These are phyloP conservation scores for Drosophila asahinai DNA, from an alignment of 1,140 invertebrate genomes.

Conservation along the genomic window DNA sequence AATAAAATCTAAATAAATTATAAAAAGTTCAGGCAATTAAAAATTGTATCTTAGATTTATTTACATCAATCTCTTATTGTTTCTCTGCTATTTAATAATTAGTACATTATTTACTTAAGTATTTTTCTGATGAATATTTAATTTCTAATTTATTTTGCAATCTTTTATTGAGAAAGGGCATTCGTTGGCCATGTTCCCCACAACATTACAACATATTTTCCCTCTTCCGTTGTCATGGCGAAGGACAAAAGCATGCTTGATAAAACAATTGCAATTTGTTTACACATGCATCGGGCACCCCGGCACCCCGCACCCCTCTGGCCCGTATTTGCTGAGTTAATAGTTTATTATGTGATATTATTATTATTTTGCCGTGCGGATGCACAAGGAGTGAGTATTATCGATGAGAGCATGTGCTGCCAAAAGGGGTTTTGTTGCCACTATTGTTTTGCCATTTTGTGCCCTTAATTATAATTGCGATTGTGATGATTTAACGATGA, in stretches of 20 bases:
- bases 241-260: slow-evolving; percentile 63
- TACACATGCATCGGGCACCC: slow-evolving; percentile 44
- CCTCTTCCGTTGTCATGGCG: slow-evolving; percentile 50
- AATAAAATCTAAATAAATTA: not conserved
- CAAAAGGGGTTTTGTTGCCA: slow-evolving; percentile 41
- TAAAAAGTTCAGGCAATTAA: not conserved
- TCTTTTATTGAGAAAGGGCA: slow-evolving; percentile 20
- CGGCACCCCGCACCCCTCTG: not conserved
- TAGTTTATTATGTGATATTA: slow-evolving; percentile 69
- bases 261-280: slow-evolving; percentile 74
- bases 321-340: slow-evolving; percentile 41
- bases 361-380: slow-evolving; percentile 50
- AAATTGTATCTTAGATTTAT: not conserved
- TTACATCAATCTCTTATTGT: not conserved
- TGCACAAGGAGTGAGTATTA: slow-evolving; percentile 25
- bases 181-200: not conserved
- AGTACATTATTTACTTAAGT: not conserved
- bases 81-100: not conserved
- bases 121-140: not conserved
- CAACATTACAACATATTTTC: not conserved
- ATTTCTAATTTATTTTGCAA: not conserved
- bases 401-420: slow-evolving; percentile 29
- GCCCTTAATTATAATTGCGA: slow-evolving; percentile 43
- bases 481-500: slow-evolving; percentile 48
- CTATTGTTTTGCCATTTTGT: slow-evolving; percentile 50